Percentiles rank a stretch among this genome's conserved stretches.
Evolutionary conservation across 2,113 vertebrate genomes (phyloP).

Genomic region (Malurus alboscapulatus): DNA sequence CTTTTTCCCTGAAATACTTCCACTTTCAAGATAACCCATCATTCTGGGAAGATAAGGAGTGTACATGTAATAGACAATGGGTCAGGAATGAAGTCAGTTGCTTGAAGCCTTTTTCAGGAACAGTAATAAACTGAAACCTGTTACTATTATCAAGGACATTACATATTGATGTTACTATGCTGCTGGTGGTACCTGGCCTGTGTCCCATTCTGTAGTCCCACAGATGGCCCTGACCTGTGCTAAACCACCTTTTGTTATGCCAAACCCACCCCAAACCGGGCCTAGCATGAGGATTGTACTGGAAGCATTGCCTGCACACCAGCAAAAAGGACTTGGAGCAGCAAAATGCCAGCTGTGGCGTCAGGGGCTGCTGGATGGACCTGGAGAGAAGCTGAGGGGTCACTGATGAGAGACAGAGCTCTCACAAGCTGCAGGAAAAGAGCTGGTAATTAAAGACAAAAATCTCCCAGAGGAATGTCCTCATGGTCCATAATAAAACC

Average conservation of each 20-base stretch:
- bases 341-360: not conserved
- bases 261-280: not conserved
- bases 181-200: not conserved
- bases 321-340: not conserved
- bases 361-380: not conserved
- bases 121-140: not conserved
- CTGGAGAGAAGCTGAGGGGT: not conserved
- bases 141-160: not conserved
- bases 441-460: not conserved
- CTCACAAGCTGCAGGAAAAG: not conserved
- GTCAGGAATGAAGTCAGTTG: not conserved
- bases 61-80: not conserved
- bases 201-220: not conserved
- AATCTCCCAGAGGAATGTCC: not conserved
- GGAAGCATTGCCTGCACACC: not conserved
- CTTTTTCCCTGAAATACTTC: constrained; percentile 34
- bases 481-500: not conserved
- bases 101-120: not conserved
- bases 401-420: not conserved
- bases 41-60: not conserved
- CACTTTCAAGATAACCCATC: constrained; percentile 7
- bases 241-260: not conserved
- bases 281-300: not conserved
- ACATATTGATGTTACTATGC: not conserved
- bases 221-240: fast-evolving